Evolutionary conservation across 2,113 vertebrate species (phyloP), one percentile per base, ranked within the genome.

Genomic region (Lasiurus cinereus): DNA sequence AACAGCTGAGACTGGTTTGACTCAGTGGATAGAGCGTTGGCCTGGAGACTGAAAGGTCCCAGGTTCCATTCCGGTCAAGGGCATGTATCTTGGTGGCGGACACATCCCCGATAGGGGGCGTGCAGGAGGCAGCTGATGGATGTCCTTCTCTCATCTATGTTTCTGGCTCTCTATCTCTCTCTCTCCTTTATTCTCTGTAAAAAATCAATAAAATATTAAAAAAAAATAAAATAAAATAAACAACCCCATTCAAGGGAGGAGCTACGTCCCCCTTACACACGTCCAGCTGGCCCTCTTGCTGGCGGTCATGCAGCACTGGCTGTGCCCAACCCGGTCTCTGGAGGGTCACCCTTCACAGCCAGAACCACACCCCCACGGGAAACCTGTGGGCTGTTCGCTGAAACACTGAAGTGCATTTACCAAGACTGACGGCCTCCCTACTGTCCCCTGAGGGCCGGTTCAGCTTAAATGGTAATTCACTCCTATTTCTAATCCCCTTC

Each of bases 391-490:
- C 90, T 76, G 96, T 96, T 97, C 93, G 88, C 96, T 97, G 96
- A 96, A 97, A 86, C 74, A 97, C 97, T 98, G 91, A 97, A 96
- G 93, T 96, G 84, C 95, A 97, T 98, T 98, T 98, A 92, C 73
- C 39, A 92, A 90, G 83, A 83, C 97, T 97, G 94, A 97, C 98
- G 93, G 82, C 83, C 64, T 86, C 96, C 85, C 94, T 69, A 52
- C 97, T 98, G 97, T 97, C 96, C 97, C 91, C 96, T 96, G 10
- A 59, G 88, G 90, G 96, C 94, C 21, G 22, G 98, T 96, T 97
- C 94, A 95, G 96, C 97, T 95, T 98, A 98, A 98, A 98, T 97
- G 95, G 93, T 97, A 98, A 98, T 98, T 97, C 96, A 94, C 92
- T 86, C 83, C 19, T 90, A 90, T 95, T 98, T 97, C 97, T 98